Conservation (phyloP, 1,140 invertebrate genomes). For the Nasonia vitripennis region DNA sequence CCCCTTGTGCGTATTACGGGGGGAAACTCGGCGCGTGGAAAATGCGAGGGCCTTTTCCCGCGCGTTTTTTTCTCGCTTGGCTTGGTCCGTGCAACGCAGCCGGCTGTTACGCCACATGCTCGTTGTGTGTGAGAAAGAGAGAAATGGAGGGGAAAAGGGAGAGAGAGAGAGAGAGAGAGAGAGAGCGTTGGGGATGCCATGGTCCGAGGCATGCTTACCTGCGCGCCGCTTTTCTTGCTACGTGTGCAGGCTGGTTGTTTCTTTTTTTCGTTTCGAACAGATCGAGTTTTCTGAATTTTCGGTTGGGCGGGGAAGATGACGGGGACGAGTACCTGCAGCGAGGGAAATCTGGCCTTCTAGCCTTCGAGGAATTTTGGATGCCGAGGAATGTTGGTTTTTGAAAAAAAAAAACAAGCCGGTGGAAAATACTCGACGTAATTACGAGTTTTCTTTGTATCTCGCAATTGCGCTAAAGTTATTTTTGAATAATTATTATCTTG, state of each 20-base stretch:
- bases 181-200: not conserved
- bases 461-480: not conserved
- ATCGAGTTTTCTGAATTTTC: not conserved
- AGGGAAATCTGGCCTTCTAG: not conserved
- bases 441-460: too few relatives aligned
- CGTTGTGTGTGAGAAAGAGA: not conserved
- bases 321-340: not conserved
- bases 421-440: not conserved
- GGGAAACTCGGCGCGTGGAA: not conserved
- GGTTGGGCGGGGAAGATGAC: not conserved
- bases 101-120: slow-evolving; percentile 31
- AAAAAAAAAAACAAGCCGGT: not conserved
- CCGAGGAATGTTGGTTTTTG: not conserved
- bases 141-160: not conserved
- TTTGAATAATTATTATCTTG: not conserved
- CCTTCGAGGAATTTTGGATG: not conserved
- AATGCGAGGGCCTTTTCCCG: slow-evolving; percentile 18
- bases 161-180: not conserved
- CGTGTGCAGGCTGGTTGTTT: not conserved
- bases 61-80: slow-evolving; percentile 28
- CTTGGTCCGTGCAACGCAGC: not conserved
- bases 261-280: slow-evolving; percentile 5
- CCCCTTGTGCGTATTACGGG: not conserved
- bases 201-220: not conserved
- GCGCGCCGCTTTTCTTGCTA: not conserved